Conservation (phyloP, 2,113 vertebrate species). For the Xiphophorus maculatus region DNA sequence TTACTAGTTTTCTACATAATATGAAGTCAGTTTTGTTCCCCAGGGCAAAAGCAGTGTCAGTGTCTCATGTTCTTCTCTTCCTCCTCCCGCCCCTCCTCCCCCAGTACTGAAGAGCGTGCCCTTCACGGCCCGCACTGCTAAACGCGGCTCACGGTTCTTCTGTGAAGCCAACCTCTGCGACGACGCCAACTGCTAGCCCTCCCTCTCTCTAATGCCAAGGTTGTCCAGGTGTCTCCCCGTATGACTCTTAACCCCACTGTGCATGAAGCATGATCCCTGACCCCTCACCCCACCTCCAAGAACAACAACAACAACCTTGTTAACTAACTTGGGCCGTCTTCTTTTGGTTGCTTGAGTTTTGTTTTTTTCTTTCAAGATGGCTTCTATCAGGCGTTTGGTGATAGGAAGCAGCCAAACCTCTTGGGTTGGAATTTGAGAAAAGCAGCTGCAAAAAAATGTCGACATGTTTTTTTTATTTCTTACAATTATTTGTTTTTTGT, state of each 20-base stretch:
- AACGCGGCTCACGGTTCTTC: slow-evolving; percentile 98
- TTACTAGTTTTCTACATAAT: slow-evolving; percentile 17
- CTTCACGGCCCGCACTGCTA: slow-evolving; percentile 97
- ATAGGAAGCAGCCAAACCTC: slow-evolving; percentile 77
- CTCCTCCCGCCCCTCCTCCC: slow-evolving; percentile 67
- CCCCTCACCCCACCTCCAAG: slow-evolving; percentile 15
- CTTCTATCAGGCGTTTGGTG: slow-evolving; percentile 53
- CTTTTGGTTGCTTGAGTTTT: slow-evolving; percentile 55
- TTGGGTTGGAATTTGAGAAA: slow-evolving; percentile 48
- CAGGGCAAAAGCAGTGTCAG: slow-evolving; percentile 16
- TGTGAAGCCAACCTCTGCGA: slow-evolving; percentile 94
- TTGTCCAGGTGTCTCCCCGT: slow-evolving; percentile 77
- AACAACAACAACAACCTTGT: slow-evolving; percentile 43
- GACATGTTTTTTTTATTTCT: slow-evolving; percentile 37
- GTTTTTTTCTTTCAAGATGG: slow-evolving; percentile 17
- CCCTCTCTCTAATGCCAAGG: slow-evolving; percentile 78
- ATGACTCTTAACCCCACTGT: slow-evolving; percentile 51
- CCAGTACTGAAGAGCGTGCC: slow-evolving; percentile 97
- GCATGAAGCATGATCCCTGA: slow-evolving; percentile 75
- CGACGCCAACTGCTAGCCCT: slow-evolving; percentile 94
- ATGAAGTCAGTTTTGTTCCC: slow-evolving; percentile 9
- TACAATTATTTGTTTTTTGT: background rate
- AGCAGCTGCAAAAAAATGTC: slow-evolving; percentile 10
- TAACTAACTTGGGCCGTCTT: slow-evolving; percentile 65
- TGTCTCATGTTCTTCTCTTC: slow-evolving; percentile 74